A percentile compares a stretch with the other conserved stretches of the same genome.
phyloP scores from a whole-genome alignment of 1,140 invertebrate species.

The Elymnias hypermnestra region DNA sequence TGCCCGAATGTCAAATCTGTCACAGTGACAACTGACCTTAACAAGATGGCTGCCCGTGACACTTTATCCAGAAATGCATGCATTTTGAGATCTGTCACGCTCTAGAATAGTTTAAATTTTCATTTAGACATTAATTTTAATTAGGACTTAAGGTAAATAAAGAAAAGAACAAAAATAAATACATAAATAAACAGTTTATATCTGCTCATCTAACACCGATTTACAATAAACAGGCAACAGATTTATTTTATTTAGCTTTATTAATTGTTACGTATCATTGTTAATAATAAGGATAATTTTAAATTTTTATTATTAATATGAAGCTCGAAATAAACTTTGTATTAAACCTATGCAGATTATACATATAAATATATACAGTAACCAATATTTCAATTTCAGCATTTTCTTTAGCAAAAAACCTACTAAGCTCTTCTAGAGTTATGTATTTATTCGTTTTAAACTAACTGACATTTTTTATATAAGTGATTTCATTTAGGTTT shows the following conservation, averaged over 20 bases:
- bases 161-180: constrained; percentile 11
- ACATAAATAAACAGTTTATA: neutral
- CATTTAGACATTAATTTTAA: neutral
- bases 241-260: constrained; percentile 2
- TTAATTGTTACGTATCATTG: neutral
- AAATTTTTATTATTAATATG: no score
- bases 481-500: no score
- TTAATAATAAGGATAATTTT: no score
- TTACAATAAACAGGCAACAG: constrained; percentile 2
- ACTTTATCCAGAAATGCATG: constrained; percentile 62
- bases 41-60: constrained; percentile 60
- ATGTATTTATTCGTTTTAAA: no score
- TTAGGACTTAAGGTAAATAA: constrained; percentile 5
- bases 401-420: no score
- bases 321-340: neutral
- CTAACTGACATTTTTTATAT: no score
- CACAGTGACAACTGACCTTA: constrained; percentile 37
- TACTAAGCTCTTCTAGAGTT: no score
- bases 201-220: neutral
- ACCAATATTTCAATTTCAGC: no score
- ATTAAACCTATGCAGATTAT: no score
- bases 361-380: no score
- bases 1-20: constrained; percentile 9
- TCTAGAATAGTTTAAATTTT: constrained; percentile 44
- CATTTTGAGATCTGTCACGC: constrained; percentile 68